phyloP scores from a whole-genome alignment of 2,797 vertebrate species.

The Lycodopsis pacificus region DNA sequence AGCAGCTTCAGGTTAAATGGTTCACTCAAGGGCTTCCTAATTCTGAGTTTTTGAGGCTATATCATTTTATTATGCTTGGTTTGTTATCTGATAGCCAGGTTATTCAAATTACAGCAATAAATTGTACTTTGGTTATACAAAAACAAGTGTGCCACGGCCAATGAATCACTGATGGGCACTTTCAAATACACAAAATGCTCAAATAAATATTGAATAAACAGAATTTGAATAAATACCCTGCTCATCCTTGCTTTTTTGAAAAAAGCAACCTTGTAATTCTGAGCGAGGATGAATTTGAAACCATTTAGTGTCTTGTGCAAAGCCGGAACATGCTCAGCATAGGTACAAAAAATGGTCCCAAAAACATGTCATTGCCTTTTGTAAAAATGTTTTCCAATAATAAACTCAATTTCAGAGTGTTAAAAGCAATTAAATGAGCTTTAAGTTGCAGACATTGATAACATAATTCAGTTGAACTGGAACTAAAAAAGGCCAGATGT shows the following conservation, averaged over 20 bases:
- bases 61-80: not conserved
- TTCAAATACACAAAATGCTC: not conserved
- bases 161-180: not conserved
- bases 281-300: slow-evolving; percentile 21
- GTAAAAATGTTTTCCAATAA: slow-evolving; percentile 18
- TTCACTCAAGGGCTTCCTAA: slow-evolving; percentile 16
- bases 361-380: slow-evolving; percentile 2
- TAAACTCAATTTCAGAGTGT: slow-evolving; percentile 3
- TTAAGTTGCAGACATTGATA: slow-evolving; percentile 16
- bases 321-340: not conserved
- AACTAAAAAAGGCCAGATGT: slow-evolving; percentile 46
- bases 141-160: not conserved
- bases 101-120: not conserved
- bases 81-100: not conserved
- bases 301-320: not conserved
- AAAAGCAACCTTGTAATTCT: slow-evolving; percentile 10
- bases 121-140: not conserved
- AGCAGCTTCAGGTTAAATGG: slow-evolving; percentile 48
- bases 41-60: not conserved
- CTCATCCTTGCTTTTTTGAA: not conserved
- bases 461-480: slow-evolving; percentile 40
- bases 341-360: not conserved
- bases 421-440: slow-evolving; percentile 30
- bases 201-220: not conserved
- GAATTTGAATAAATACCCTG: not conserved